Base-by-base conservation (phyloP, 2,888 invertebrate genomes). In the Octodonta nipae region DNA sequence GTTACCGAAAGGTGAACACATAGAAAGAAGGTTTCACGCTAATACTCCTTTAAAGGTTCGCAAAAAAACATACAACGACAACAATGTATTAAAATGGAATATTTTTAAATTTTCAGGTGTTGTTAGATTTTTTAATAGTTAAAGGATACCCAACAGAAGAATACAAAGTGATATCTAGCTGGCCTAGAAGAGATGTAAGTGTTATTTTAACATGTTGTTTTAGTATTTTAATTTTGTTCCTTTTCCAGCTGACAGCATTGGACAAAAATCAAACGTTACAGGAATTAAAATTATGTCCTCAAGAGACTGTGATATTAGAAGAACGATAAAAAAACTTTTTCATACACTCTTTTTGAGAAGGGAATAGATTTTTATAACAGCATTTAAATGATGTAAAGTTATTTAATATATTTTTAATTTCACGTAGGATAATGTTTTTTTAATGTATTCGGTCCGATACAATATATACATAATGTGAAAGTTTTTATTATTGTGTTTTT, bases 101-200 rank as follows among this genome's bases (percentile, higher is more conserved):
- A n/a, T n/a, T n/a, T n/a, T n/a, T n/a, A n/a, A n/a, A 45, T 24
- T 65, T 70, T 11, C 68, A 80, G 73, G 77, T 77, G 44, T 67
- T 93, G 53, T 67, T 92, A 46, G 85, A 91, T 65, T 93, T 75
- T 67, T 73, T 92, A 43, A 78, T 83, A 35, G 85, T 88, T 27
- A 74, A 86, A 66, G 92, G 92, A 36, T 93, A 78, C 64, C 82
- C 86, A 41, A 72, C 75, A 47, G 79, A 82, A 49, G 84, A 84
- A 56, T 92, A 78, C 60, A 93, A 92, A 71, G 78, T 92, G 38
- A 79, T 93, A 51, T 79, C 84, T 50, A 85, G 88, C 62, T 93
- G 85, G 84, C 93, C 93, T 57, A 75, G 91, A 56, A 78, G 83
- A 73, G 93, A 93, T 73, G 86, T 93, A 68, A 83, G 85, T 78